phyloP scores from a whole-genome alignment of 35 echinoderm and acorn worm species.

The Anneissia japonica region DNA sequence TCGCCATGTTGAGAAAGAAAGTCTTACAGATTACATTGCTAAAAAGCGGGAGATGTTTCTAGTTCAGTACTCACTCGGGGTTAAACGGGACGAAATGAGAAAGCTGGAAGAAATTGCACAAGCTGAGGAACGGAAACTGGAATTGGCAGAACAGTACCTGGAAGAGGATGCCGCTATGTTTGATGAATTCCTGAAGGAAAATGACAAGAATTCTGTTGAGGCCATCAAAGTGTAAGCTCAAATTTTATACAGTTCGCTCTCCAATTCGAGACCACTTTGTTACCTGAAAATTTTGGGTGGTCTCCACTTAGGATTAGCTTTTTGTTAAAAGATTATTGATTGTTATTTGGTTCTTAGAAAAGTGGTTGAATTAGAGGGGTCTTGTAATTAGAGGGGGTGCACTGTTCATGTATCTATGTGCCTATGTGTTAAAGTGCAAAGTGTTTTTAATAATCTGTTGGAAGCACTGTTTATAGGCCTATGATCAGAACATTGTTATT shows the following conservation, averaged over 20 bases:
- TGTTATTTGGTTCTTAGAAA: too few species aligned
- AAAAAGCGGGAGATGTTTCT: conserved; percentile 99
- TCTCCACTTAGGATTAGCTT: too few species aligned
- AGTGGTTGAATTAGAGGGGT: too few species aligned
- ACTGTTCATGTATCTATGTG: too few species aligned
- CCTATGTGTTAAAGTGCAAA: too few species aligned
- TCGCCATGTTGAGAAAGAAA: conserved; percentile 96
- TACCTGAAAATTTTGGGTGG: too few species aligned
- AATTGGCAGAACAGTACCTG: conserved; percentile 88
- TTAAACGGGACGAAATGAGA: conserved; percentile 96
- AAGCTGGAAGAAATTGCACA: conserved; percentile 97
- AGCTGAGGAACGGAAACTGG: conserved; percentile 94
- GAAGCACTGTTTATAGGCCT: too few species aligned
- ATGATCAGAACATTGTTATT: too few species aligned
- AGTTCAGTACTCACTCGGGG: conserved; percentile 94
- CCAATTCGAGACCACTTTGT: too few species aligned
- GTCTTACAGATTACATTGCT: conserved; percentile 96
- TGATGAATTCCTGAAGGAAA: conserved; percentile 99
- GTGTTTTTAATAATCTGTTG: too few species aligned
- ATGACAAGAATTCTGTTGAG: conserved; percentile 98
- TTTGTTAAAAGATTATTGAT: too few species aligned
- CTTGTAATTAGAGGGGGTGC: too few species aligned
- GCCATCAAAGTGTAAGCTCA: conserved; percentile 93
- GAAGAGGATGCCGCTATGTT: conserved; percentile 99
- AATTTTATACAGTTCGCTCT: not conserved